Evolutionary conservation across 2,797 vertebrate genomes (phyloP).

Genomic region (Ciconia nigra): DNA sequence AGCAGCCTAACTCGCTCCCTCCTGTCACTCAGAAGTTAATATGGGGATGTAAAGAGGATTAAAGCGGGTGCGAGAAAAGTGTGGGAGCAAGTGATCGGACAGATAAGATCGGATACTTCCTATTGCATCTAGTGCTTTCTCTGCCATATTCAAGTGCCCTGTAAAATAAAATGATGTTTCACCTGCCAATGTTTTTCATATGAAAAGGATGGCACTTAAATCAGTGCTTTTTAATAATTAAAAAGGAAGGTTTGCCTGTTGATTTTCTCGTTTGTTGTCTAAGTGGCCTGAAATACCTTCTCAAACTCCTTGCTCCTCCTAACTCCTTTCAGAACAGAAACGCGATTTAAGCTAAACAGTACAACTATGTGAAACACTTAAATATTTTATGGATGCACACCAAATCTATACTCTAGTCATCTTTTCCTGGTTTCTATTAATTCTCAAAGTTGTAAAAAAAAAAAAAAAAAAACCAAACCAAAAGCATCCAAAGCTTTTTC

Average conservation of each 20-base stretch:
- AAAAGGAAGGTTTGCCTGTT: not conserved
- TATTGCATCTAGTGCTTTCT: not conserved
- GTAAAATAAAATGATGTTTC: not conserved
- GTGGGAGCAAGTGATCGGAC: not conserved
- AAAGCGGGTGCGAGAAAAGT: not conserved
- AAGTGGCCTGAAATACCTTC: not conserved
- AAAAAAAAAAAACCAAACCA: not conserved
- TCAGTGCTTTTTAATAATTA: not conserved
- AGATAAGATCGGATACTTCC: accelerated
- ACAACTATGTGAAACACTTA: not conserved
- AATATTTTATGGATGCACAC: not conserved
- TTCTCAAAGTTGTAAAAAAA: not conserved
- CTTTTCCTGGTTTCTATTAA: not conserved
- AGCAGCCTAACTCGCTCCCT: not conserved
- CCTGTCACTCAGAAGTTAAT: not conserved
- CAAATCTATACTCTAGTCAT: not conserved
- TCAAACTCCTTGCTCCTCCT: not conserved
- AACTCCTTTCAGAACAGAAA: not conserved
- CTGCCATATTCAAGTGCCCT: not conserved
- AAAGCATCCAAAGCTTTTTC: not conserved
- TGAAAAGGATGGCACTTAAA: not conserved
- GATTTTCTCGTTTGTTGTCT: not conserved
- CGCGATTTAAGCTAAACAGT: not conserved
- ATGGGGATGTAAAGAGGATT: not conserved
- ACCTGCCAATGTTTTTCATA: not conserved